These are phyloP conservation scores for Zygogramma bicolorata DNA, from an alignment of 2,888 invertebrate genomes.

Conservation along the genomic window DNA sequence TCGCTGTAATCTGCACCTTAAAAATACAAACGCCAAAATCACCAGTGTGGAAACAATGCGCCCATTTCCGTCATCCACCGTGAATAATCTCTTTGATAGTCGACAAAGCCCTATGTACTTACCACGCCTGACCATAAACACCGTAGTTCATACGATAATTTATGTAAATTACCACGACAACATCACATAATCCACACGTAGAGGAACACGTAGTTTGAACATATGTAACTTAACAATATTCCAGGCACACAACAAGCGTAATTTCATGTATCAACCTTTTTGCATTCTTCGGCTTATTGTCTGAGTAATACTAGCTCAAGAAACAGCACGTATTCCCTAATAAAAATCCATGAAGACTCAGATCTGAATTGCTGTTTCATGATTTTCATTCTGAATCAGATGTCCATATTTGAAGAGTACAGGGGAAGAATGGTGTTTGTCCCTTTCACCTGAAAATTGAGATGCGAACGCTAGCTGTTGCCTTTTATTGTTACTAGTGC, in stretches of 20 bases:
- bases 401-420: background rate
- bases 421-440: too few relatives aligned
- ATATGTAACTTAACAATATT: conserved; percentile 13
- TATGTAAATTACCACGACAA: conserved; percentile 2
- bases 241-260: conserved; percentile 15
- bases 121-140: conserved; percentile 11
- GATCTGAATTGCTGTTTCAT: background rate
- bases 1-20: background rate
- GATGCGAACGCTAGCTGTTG: too few relatives aligned
- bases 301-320: background rate
- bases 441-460: too few relatives aligned
- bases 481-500: too few relatives aligned
- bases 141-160: conserved; percentile 11
- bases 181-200: conserved; percentile 19
- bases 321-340: background rate
- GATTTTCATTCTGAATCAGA: background rate
- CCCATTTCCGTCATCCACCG: background rate
- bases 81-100: background rate
- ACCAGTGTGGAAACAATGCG: background rate
- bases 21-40: background rate
- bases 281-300: conserved; percentile 16
- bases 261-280: conserved; percentile 27
- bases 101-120: background rate
- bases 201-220: conserved; percentile 16
- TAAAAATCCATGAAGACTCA: background rate